Base-by-base conservation (phyloP, 2,113 vertebrate species). In the Hoplias malabaricus region DNA sequence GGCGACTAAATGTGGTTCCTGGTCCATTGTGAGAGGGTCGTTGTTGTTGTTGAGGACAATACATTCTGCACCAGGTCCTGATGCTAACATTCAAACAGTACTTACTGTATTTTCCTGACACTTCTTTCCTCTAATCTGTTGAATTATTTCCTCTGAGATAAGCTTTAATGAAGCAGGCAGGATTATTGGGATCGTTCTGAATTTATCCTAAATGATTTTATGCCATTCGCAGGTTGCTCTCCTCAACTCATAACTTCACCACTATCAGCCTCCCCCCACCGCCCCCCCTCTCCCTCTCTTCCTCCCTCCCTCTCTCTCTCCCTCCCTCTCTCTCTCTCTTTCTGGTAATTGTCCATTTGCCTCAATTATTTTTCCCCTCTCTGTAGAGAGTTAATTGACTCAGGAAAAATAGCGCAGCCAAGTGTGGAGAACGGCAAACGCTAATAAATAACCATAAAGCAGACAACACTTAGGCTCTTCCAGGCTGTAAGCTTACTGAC, bases 361-460 rank as follows among this genome's bases (percentile, higher is more conserved):
- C 79, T 78, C 29, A 81, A 78, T 80, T 79, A 69, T 77, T 69
- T 69, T 69, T 54, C 38, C 56, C 14, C 62, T 54, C 54, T 81
- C 59, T 54, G 40, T 43, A 31, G 29, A 69, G 73, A 48, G 68
- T 70, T 69, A 81, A 76, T 76, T 79, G 66, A 70, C 57, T 81
- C 42, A 56, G 57, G 70, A 31, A 80, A 61, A 62, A 61, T 59
- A 65, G 70, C 50, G 67, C 61, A 75, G 68, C 57, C 53, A 57
- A 54, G 63, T 65, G 70, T 62, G 72, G 40, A 76, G 69, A 77
- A 73, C 54, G 40, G 31, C 14, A 25, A 56, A 54, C 33, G 23
- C 59, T 77, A 67, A 78, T 79, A 69, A 81, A 75, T 72, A 56
- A 78, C 33, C 40, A 25, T 56, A 61, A 76, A 81, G 50, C 46